These are phyloP conservation scores for Cyanoliseus patagonus DNA, from an alignment of 2,113 vertebrate species.

Conservation along the genomic window DNA sequence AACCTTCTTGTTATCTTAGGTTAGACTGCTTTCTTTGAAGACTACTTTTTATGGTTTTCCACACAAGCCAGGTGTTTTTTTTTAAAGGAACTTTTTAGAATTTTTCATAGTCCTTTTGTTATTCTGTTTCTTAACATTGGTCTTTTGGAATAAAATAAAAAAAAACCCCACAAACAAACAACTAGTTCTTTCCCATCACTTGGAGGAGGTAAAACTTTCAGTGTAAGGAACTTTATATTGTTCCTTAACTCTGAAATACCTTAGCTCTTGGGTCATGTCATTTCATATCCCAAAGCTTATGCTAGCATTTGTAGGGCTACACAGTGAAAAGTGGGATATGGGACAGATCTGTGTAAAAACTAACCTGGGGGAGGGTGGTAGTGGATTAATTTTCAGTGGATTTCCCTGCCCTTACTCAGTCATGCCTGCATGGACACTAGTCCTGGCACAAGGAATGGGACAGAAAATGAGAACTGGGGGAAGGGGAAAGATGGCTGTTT, in stretches of 20 bases:
- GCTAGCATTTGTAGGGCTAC: background rate
- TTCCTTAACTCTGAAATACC: background rate
- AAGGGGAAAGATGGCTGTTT: background rate
- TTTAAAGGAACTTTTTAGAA: background rate
- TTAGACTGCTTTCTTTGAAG: background rate
- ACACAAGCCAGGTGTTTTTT: background rate
- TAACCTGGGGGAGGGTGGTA: background rate
- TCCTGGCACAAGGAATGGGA: background rate
- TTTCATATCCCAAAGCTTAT: background rate
- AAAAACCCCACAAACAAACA: background rate
- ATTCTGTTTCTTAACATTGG: background rate
- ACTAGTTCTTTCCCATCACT: background rate
- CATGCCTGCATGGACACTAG: background rate
- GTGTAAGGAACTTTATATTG: background rate
- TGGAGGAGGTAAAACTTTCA: background rate
- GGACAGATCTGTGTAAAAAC: background rate
- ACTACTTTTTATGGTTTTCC: background rate
- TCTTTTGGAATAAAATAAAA: background rate
- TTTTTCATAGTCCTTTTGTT: background rate
- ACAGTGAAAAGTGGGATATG: background rate
- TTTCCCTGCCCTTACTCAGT: background rate
- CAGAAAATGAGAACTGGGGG: background rate
- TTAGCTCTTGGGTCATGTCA: background rate
- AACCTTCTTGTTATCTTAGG: background rate
- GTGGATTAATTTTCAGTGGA: background rate